These are phyloP conservation scores for Vulpes ferrilata DNA, from an alignment of 2,113 vertebrate species.

Conservation along the genomic window DNA sequence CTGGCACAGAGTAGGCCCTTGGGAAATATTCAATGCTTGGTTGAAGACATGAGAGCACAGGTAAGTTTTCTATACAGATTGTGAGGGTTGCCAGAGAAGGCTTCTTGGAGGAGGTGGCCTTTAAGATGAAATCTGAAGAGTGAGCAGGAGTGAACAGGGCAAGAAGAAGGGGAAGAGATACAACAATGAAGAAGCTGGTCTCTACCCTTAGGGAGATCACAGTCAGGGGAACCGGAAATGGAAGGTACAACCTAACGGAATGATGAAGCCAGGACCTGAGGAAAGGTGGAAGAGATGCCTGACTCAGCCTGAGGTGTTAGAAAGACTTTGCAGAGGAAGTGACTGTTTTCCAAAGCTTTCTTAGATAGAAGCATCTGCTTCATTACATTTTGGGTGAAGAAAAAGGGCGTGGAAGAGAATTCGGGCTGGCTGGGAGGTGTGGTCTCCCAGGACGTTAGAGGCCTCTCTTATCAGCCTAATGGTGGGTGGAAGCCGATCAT, in stretches of 20 bases:
- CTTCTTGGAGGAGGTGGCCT: neutral
- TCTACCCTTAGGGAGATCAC: neutral
- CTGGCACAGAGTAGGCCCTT: neutral
- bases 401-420: neutral
- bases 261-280: neutral
- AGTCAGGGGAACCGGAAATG: neutral
- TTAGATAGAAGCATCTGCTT: neutral
- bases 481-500: neutral
- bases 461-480: constrained; percentile 22
- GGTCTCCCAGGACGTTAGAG: neutral
- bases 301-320: neutral
- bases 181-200: neutral
- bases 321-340: neutral
- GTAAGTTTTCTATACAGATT: neutral
- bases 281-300: neutral
- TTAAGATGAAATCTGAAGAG: neutral
- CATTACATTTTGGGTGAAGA: neutral
- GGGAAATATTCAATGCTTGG: neutral
- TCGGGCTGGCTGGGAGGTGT: neutral
- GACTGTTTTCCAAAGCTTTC: neutral
- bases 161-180: neutral
- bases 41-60: neutral
- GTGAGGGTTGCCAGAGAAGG: neutral
- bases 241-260: neutral
- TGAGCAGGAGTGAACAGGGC: neutral